Percentiles rank a stretch among this genome's conserved stretches.
Evolutionary conservation across 1,140 invertebrate species (phyloP).

Genomic region (Heliconius himera): DNA sequence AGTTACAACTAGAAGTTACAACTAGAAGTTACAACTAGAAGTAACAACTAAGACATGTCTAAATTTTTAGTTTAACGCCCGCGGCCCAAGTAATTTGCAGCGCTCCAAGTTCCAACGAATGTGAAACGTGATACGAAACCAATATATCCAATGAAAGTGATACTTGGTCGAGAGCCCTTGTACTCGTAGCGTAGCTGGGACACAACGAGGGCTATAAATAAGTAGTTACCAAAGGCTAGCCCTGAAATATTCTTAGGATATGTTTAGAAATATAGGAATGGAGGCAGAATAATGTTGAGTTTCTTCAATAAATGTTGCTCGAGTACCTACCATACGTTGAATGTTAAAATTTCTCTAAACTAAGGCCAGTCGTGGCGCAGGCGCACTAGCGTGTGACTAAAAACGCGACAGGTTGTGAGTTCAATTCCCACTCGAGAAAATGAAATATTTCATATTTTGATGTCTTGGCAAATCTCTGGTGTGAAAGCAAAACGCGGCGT

Average conservation of each 20-base stretch:
- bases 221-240: neutral
- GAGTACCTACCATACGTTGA: no score
- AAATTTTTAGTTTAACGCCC: conserved; percentile 41
- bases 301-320: no score
- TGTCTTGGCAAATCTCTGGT: no score
- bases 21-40: conserved; percentile 17
- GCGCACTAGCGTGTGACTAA: no score
- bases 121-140: conserved; percentile 35
- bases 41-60: conserved; percentile 25
- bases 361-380: no score
- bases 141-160: conserved; percentile 35
- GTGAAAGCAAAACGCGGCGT: no score
- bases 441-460: no score
- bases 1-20: no score
- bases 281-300: no score
- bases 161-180: conserved; percentile 34
- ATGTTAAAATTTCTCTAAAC: no score
- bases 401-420: no score
- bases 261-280: neutral
- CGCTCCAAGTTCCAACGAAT: conserved; percentile 32
- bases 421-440: no score
- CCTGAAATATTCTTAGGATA: neutral
- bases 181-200: conserved; percentile 23
- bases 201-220: conserved; percentile 7
- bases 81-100: conserved; percentile 33